Evolutionary conservation across 2,888 invertebrate genomes (phyloP), one percentile per base, ranked within the genome.

Genomic region (Lomographa bimaculata): DNA sequence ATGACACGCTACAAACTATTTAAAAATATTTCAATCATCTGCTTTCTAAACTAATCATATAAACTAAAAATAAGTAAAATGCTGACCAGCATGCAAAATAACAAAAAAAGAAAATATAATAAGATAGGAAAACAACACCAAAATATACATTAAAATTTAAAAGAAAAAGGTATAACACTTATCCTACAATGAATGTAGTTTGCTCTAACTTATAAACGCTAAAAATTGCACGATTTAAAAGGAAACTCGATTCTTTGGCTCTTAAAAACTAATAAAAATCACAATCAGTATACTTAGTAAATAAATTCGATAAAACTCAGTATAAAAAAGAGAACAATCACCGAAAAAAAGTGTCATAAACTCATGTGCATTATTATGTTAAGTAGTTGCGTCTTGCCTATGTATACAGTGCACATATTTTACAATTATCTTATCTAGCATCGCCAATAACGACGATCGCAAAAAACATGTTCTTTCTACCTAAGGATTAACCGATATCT

Each of bases 221-320:
- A 64, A 54, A 79, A 76, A 85, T 84, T 83, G 83, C 83, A 83
- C 82, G 67, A 67, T 60, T 61, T 52, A 57, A 69, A 68, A 69
- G 76, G 77, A 75, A 81, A 75, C 70, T 68, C 55, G 59, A 71
- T 73, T 82, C 86, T 87, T 87, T 86, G 87, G 87, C 70, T 67
- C 82, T 81, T 84, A 81, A 54, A 50, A 77, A 72, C 71, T 74
- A 60, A 64, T 65, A 70, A 65, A 71, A 79, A 84, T 82, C 82
- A 84, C 79, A 79, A 61, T 58, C 50, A 62, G 43, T 58, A n/a
- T n/a, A 58, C 56, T 53, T 57, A 64, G 52, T 57, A 67, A 71
- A 68, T 67, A 79, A 79, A 82, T 75, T 78, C 75, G 72, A 75
- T 75, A 68, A 46, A 64, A 57, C 60, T 63, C 57, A 60, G 54